Base-by-base conservation (phyloP, 2,888 invertebrate species). In the Andrena bicolor region DNA sequence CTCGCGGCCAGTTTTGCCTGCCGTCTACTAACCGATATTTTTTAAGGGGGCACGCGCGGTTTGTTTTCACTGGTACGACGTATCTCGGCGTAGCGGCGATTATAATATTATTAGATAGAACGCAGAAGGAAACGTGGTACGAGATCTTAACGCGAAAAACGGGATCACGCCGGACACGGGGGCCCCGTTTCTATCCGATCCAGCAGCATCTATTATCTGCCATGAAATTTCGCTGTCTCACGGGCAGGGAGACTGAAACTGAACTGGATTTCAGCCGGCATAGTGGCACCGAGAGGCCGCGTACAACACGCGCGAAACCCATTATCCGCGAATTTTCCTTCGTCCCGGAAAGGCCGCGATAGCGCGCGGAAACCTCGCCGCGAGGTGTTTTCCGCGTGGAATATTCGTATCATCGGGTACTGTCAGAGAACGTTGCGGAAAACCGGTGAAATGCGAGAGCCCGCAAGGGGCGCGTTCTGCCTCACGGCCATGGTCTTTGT, bases 401-500 rank as follows among this genome's bases (percentile, higher is more conserved):
- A 26, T 65, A 75, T 68, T 16, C 8, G 26, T 2, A 74, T 81
- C 70, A 79, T 60, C 20, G 23, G 63, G 78, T 89, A 90, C 79
- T 89, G 76, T 88, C 88, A 89, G 84, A 79, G 82, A 68, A 70
- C 61, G 6, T 20, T 61, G n/a, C 16, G 60, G 10, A 35, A 87
- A 88, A 85, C 69, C 66, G 81, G 76, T 69, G 83, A 85, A 89
- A 85, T 85, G 87, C 77, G 85, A 86, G 83, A 86, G 87, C 83
- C 56, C 56, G 87, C 61, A 81, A 79, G 89, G 56, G 87, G 83
- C 85, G 89, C 89, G 88, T 86, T 87, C 89, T 82, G 64, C 74
- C 71, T 84, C 86, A 84, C 88, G 85, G 88, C 87, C 87, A 86
- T 88, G 84, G 87, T 80, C 89, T 89, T 89, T 82, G 88, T 83